phyloP scores from a whole-genome alignment of 2,113 vertebrate genomes.

The Cepphus grylle region DNA sequence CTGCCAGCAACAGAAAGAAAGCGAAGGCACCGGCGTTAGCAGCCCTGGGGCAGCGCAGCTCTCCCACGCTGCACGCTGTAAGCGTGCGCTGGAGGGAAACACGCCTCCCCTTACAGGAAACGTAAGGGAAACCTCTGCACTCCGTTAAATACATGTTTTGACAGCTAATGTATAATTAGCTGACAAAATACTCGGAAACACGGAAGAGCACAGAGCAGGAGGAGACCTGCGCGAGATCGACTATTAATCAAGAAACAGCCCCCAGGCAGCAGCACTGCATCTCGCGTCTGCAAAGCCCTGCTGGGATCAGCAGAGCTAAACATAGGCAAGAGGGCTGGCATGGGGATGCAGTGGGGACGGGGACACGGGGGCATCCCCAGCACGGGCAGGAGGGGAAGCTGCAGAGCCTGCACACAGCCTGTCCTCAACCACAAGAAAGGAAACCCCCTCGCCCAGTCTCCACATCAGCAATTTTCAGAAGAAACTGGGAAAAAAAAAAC shows the following conservation, averaged over 20 bases:
- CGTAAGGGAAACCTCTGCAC: accelerated
- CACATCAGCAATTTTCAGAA: not conserved
- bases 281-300: not conserved
- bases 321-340: not conserved
- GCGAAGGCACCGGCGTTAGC: accelerated
- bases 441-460: not conserved
- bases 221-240: not conserved
- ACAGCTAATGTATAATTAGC: not conserved
- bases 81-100: accelerated
- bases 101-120: accelerated
- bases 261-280: accelerated
- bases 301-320: not conserved
- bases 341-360: not conserved
- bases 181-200: not conserved
- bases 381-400: not conserved
- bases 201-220: too few relatives aligned
- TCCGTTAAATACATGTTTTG: not conserved
- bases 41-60: not conserved
- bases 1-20: conserved; percentile 61
- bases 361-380: too few relatives aligned
- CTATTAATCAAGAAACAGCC: not conserved
- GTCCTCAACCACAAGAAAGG: not conserved
- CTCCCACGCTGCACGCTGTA: accelerated
- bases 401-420: accelerated
- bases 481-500: not conserved